Base-by-base conservation (phyloP, 2,888 invertebrate species). In the Latrodectus elegans region DNA sequence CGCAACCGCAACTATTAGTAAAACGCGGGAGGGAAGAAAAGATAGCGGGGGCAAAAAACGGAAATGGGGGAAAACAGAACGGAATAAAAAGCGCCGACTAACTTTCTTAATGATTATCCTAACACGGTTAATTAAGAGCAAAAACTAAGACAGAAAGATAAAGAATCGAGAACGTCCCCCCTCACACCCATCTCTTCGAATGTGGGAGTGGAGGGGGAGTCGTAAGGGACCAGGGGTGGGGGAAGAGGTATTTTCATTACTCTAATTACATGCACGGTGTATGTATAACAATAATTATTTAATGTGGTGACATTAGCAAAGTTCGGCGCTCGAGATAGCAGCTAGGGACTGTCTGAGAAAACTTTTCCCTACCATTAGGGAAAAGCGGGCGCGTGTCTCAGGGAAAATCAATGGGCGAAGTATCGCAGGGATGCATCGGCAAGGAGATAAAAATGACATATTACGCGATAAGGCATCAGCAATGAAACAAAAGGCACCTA, bases 391-490 rank as follows among this genome's bases (percentile, higher is more conserved):
- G 74, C 38, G 53, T 51, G 60, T 49, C 64, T 73, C 65, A 73
- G 68, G 68, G 14, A 76, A 76, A 84, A 86, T 86, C 87, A 73
- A 83, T 83, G 74, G 67, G 51, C 17, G n/a, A 60, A 70, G 74
- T 83, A 77, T 79, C 64, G 68, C 75, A 12, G 83, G 55, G 17
- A 70, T 53, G 53, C 53, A 68, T 68, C 81, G 53, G 53, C 53
- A 64, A 74, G 84, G 67, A 84, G 88, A 88, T 88, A 88, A 88
- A 88, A 88, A 88, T 88, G 88, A 88, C 88, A 88, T 88, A 88
- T 88, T 88, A 88, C 88, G 75, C 79, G 88, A 88, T 88, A 88
- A 88, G 88, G 88, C 83, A 88, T 88, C 88, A 80, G 88, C 88
- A 75, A 83, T 84, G 88, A 88, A 88, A 88, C 88, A 88, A 88